Conservation (phyloP, 2,888 invertebrate genomes). For the Labia minor region DNA sequence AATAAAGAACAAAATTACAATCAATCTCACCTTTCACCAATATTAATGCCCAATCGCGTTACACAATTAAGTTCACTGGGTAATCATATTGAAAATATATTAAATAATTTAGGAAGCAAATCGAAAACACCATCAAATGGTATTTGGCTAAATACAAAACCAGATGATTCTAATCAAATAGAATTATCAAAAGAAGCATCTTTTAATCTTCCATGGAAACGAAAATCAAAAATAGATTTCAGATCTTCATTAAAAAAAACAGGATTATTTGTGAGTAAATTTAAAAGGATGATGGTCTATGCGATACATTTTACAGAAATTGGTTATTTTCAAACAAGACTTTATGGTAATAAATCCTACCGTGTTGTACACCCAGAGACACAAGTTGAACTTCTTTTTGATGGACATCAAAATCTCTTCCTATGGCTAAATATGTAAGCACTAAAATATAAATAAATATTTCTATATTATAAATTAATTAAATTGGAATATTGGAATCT, state of each 20-base stretch:
- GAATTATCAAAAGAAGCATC: neutral
- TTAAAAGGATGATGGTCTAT: neutral
- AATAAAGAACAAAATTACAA: too few species aligned
- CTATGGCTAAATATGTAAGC: neutral
- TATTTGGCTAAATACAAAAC: neutral
- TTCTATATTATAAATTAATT: too few species aligned
- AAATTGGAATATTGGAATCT: too few species aligned
- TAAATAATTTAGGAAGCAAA: neutral
- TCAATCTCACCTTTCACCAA: neutral
- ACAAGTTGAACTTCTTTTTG: neutral
- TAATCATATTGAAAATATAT: neutral
- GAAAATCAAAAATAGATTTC: neutral
- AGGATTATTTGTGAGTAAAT: neutral
- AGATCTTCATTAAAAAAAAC: neutral
- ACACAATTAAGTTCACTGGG: neutral
- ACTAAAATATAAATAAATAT: too few species aligned
- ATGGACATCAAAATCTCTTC: neutral
- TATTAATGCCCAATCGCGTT: neutral
- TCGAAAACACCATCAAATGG: neutral
- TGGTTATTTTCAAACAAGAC: neutral
- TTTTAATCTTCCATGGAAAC: neutral
- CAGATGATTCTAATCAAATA: too few species aligned
- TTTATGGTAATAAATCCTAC: neutral
- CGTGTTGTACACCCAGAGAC: neutral
- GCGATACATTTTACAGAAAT: neutral